Base-by-base conservation (phyloP, 2,113 vertebrate genomes). In the Sapayoa aenigma region DNA sequence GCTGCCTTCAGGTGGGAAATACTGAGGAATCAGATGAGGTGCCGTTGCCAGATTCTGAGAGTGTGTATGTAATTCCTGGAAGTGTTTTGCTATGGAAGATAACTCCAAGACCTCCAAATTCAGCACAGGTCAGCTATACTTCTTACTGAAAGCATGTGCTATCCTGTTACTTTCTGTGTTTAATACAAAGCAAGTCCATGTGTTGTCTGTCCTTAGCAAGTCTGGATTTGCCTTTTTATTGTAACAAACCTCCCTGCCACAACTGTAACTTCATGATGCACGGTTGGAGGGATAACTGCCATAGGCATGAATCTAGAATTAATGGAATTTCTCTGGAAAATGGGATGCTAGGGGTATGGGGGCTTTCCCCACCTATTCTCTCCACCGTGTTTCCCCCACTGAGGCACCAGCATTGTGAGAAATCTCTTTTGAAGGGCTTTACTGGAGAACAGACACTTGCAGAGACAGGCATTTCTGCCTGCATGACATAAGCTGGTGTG, bases 11-110 rank as follows among this genome's bases (percentile, higher is more conserved):
- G 98, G 90, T 97, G 94, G 97, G 94, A 66, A 98, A 97, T 42
- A 97, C 99, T 2, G 99, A 99, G 83, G 99, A 99, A 88, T 97
- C 98, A 0, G 99, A 99, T 77, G 99, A 99, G 83, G 98, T 99
- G 98, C 99, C 99, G 0, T 82, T 98, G 95, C 98, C 99, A 31
- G 99, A 99, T n/a, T 98, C 98, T 1, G 99, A 99, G 93, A 99
- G 98, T 1, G 99, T 99, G 18, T 98, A 98, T 53, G 98, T 99
- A 73, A 99, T 99, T 95, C 99, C 99, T 9, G 99, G 99, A 67
- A 99, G 99, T 50, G 97, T 98, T 83, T 98, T 99, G 87, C 97
- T 99, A 35, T 99, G 99, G 99, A 99, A 98, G 94, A 99, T 99
- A 97, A 98, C 98, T 22, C 99, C 99, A 11, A 98, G 99, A 80